Base-by-base conservation (phyloP, 92 coral and sea anemone genomes). In the Palythoa grandis region DNA sequence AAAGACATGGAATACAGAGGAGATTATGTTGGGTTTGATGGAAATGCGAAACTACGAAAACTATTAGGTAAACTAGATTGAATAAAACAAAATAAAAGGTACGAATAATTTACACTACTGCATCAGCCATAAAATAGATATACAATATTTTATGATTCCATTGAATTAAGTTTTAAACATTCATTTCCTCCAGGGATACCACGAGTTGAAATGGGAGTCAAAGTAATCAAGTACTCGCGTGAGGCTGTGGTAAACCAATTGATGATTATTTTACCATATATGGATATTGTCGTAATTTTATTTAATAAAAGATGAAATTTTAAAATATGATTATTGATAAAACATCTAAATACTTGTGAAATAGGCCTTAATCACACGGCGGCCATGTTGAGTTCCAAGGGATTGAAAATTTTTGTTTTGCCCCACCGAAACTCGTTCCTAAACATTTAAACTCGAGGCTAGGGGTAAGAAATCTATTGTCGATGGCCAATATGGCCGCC, bases 11-110 rank as follows among this genome's bases (percentile, higher is more conserved):
- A 85, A 8, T 86, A 72, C 70, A 90, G 82, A 53, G 92, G 92
- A 57, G 92, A 90, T 56, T 90, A 90, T 22, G 68, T 90, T 75
- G 89, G 85, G 2, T 90, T 72, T 53, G 87, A 74, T 69, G 76
- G 83, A 52, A 86, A 90, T 63, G 56, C n/a, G 2, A 79, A 79
- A 79, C 84, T 79, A 1, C 57, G 84, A 79, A 22, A 79, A 24
- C 39, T 63, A 3, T 39, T 79, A 39, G 84, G 84, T 79, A 61
- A 11, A 54, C 50, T 11, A n/a, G 14, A 29, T 69, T 2, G 19
- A 65, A 69, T 13, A 56, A 16, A 54, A 15, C 60, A 54, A 15
- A 12, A 12, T 12, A 56, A 56, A 56, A 16, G 57, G 10, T 56
- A 56, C n/a, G 11, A 56, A 13, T 12, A 13, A 56, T 16, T 12